Evolutionary conservation across 2,888 invertebrate species (phyloP), one percentile per base, ranked within the genome.

Genomic region (Podotricha telesiphe): DNA sequence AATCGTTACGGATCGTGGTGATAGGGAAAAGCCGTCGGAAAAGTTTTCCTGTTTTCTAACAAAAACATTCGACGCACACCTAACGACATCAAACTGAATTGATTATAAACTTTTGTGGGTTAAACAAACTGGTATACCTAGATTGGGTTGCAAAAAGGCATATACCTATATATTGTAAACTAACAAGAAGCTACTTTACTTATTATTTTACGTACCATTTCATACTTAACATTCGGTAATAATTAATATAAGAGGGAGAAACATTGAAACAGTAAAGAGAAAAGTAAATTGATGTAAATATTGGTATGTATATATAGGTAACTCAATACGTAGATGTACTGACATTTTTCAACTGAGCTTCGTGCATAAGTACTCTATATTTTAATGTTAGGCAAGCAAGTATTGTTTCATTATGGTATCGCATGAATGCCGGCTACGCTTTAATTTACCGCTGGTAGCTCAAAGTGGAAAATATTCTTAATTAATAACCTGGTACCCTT

Each of bases 11-110:
- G 28, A 15, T 51, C n/a, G 51, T 56, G 20, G 58, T 55, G 19
- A 45, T 48, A 70, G 55, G 61, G n/a, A 59, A 69, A 56, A 79
- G 78, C 70, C 69, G 73, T 70, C 63, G 74, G 68, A 68, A 77
- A 84, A 82, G 73, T 84, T 86, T 82, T 80, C 79, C 80, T 81
- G 80, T 84, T 83, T 79, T 70, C 77, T 78, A 86, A 85, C 81
- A 85, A 82, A n/a, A 80, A 77, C 75, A 74, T 76, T 75, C 77
- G 76, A 76, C 78, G 79, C 80, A 82, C 80, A 78, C 76, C 78
- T 78, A 76, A 80, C 79, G 80, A 80, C 79, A 80, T 78, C 64
- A 77, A 78, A 81, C 81, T 81, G 82, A 86, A 86, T 84, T 86
- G 84, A 86, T 88, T 85, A 86, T 80, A 83, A 84, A 86, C 78